Conservation (phyloP, 2,113 vertebrate genomes). For the Microtus richardsoni region DNA sequence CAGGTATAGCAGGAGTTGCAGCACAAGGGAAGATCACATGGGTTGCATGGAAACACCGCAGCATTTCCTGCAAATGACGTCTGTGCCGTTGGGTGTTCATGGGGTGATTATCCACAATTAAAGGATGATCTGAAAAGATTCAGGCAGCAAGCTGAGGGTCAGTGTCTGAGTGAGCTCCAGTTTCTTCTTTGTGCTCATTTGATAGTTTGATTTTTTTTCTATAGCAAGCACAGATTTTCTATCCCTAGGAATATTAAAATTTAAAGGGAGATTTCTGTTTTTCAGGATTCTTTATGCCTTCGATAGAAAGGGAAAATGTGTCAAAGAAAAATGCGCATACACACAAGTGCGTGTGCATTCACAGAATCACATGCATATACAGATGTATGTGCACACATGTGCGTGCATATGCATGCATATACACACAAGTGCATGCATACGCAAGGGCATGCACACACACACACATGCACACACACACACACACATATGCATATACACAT, state of each 20-base stretch:
- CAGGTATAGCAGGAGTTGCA: too few relatives aligned
- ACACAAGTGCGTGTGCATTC: neutral
- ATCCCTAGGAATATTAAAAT: neutral
- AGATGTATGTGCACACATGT: neutral
- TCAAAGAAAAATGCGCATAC: neutral
- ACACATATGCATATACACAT: neutral
- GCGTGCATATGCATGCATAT: neutral
- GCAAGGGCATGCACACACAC: neutral
- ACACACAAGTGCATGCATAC: neutral
- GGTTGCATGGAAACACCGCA: neutral
- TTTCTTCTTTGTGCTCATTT: neutral
- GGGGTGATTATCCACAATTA: neutral
- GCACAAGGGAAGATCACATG: accelerated
- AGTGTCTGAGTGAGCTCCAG: neutral
- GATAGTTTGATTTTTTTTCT: neutral
- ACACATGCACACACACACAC: accelerated
- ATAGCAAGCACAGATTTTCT: neutral
- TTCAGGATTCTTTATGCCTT: neutral
- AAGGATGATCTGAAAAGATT: neutral
- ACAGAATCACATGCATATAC: neutral
- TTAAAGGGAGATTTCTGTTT: neutral
- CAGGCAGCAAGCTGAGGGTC: neutral
- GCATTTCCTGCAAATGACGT: accelerated
- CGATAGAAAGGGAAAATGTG: neutral
- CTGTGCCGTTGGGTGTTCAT: neutral